Base-by-base conservation (phyloP, 2,113 vertebrate species). In the Benitochromis conjunctus region DNA sequence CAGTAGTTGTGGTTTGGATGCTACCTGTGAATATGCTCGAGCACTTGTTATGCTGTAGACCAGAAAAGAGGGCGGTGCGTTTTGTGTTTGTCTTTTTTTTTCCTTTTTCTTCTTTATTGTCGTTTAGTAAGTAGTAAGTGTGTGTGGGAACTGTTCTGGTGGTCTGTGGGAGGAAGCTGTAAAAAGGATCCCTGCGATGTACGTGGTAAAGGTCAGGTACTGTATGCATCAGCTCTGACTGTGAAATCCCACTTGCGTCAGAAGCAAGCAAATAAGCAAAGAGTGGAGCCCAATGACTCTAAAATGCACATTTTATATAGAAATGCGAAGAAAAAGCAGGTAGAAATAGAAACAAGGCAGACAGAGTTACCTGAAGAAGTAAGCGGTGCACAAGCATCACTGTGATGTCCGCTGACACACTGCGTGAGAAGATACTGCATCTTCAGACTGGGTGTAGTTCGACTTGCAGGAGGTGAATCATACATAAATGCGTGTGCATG, bases 161-260 rank as follows among this genome's bases (percentile, higher is more conserved):
- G 90, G 89, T 91, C 89, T 92, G 94, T 94, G 90, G 92, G 89
- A 90, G 94, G 89, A 92, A 91, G 88, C 84, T 84, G 82, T 79
- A 82, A 93, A 91, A 92, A 92, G 89, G 88, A 93, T 91, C 93
- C 81, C 82, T 11, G 90, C 81, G 79, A 43, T 85, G 87, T 93
- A 82, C 56, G 60, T 93, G 89, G 71, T 74, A 88, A 89, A 93
- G 91, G 92, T 93, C 92, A 91, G 89, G 89, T 79, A 56, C 41
- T 80, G 78, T 69, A 77, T 87, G 91, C 82, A 84, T 90, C 85
- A 88, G 90, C 88, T 86, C 85, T 56, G 71, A 85, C 83, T 93
- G 91, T 93, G 92, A 92, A 90, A 92, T 91, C 90, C 91, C 79
- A 88, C 91, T 58, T 92, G 91, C 82, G 66, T 94, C 93, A 92